phyloP scores from a whole-genome alignment of 2,888 invertebrate species.

The Euproctis similis region DNA sequence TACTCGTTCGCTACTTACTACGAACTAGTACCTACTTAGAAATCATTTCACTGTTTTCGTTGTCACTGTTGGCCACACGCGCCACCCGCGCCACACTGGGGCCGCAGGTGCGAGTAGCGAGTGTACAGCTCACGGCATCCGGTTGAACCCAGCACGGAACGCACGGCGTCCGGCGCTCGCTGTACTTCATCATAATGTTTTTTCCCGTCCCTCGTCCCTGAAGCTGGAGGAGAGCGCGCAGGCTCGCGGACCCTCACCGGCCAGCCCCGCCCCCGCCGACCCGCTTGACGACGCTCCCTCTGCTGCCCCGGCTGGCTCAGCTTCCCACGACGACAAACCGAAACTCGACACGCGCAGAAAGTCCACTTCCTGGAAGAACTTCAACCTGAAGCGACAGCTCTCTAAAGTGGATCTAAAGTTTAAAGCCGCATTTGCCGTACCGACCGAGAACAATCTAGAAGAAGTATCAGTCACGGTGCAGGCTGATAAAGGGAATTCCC shows the following conservation, averaged over 20 bases:
- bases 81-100: too few relatives aligned
- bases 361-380: constrained; percentile 83
- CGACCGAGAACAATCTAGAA: constrained; percentile 56
- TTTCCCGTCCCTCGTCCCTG: constrained; percentile 44
- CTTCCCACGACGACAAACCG: constrained; percentile 23
- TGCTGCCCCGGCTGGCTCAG: constrained; percentile 21
- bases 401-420: constrained; percentile 86
- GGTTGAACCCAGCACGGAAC: not conserved
- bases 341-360: constrained; percentile 75
- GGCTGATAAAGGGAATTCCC: constrained; percentile 45
- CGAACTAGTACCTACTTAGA: constrained; percentile 13
- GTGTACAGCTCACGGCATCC: too few relatives aligned
- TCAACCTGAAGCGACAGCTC: constrained; percentile 87
- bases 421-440: constrained; percentile 77
- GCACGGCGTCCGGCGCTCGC: constrained; percentile 16
- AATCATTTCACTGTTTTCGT: too few relatives aligned
- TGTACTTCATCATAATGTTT: constrained; percentile 46
- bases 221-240: constrained; percentile 51
- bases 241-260: constrained; percentile 28
- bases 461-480: constrained; percentile 20
- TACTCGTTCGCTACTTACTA: constrained; percentile 8
- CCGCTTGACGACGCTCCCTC: constrained; percentile 22
- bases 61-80: too few relatives aligned
- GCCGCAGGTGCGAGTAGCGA: constrained; percentile 10
- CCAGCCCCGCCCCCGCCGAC: constrained; percentile 23